A percentile compares a stretch with the other conserved stretches of the same genome.
Evolutionary conservation across 2,797 vertebrate species (phyloP).

Genomic region (Manis pentadactyla): DNA sequence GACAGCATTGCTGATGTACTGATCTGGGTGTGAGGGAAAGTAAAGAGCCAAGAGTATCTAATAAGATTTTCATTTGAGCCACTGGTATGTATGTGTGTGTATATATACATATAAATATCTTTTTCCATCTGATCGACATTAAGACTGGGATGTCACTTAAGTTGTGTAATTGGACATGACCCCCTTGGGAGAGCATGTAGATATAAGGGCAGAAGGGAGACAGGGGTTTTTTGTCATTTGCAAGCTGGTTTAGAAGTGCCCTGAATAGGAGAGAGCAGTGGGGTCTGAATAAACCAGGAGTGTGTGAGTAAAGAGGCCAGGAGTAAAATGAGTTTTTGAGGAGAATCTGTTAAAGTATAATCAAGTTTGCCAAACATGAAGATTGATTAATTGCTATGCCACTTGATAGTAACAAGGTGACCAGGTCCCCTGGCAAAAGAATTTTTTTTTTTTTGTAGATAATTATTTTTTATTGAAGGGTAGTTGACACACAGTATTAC

Average conservation of each 20-base stretch:
- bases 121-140: no score
- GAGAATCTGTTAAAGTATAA: background rate
- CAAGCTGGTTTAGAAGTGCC: background rate
- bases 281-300: background rate
- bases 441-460: no score
- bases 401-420: background rate
- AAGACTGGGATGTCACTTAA: background rate
- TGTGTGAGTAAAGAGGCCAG: background rate
- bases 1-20: background rate
- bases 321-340: background rate
- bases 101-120: no score
- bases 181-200: background rate
- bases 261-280: background rate
- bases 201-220: background rate
- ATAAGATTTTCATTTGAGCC: background rate
- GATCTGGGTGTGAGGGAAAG: background rate
- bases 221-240: background rate
- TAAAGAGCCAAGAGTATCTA: background rate
- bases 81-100: no score
- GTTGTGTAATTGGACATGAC: background rate
- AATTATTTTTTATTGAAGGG: no score
- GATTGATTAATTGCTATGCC: background rate
- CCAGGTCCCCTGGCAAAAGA: background rate
- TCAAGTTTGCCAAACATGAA: no score
- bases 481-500: no score